Evolutionary conservation across 35 echinoderm and acorn worm species (phyloP), one percentile per base, ranked within the genome.

Genomic region (Ophiothrix spiculata): DNA sequence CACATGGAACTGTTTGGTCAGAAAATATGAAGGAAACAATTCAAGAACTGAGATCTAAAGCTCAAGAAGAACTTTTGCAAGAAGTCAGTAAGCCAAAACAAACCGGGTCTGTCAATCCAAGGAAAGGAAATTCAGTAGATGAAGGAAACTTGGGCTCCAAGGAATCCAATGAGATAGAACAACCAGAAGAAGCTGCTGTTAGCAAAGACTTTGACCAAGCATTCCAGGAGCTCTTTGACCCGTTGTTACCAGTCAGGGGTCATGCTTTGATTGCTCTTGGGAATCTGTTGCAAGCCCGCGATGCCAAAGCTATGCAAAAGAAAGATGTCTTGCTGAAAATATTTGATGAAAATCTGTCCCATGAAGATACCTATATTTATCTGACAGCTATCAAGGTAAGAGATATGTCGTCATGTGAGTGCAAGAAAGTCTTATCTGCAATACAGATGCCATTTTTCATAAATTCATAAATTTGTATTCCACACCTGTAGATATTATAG

Each of bases 311-410:
- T 21, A 35, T 99, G 36, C 85, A 89, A 29, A 86, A 99, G 60
- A 87, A 91, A 45, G 89, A 91, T 31, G 87, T 63, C 32, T 78
- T 94, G 37, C 74, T 94, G 45, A 81, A 75, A 69, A 75, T 92
- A 38, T 92, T 99, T 77, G 56, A 91, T 33, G 96, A 99, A 49
- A 88, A 99, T 76, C 79, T 99, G 16, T 49, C 60, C 11, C 49
- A 93, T 89, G 96, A 99, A 39, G 96, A 99, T 78, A 82, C 96
- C 1, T 99, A 94, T 38, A 86, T 99, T 36, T 99, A 99, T 80
- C 80, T 99, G 15, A 74, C 92, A 6, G 91, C 92, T 39, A 91
- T 99, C 39, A 54, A 84, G 81, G 81, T 84, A 64, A 82, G 17
- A 2, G 14, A 1, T 11, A 54, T 54, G 45, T 21, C 8, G 8